Base-by-base conservation (phyloP, 2,888 invertebrate species). In the Drosophila algonquin region DNA sequence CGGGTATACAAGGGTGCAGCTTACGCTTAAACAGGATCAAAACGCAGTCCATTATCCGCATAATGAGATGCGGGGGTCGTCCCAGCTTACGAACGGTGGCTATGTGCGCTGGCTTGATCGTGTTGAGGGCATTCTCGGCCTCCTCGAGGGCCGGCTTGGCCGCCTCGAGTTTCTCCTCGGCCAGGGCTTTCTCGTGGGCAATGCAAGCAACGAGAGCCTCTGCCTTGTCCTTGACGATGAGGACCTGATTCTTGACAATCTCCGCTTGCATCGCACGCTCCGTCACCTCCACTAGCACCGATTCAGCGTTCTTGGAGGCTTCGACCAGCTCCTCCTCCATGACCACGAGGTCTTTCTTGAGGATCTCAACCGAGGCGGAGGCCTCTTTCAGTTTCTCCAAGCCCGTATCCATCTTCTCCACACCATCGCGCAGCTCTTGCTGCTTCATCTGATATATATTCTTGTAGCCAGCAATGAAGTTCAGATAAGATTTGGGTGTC, bases 41-140 rank as follows among this genome's bases (percentile, higher is more conserved):
- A 0, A 98, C 98, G 90, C 97, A 98, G 92, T 99, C 99, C 99
- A 99, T 99, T 81, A 99, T 99, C 74, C 98, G 94, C 98, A 99
- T 97, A 89, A 99, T 99, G 10, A 99, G 93, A 93, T 98, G 98
- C 0, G 99, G 99, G 0, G 99, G 99, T 74, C 98, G 94, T 9
- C 98, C 98, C 61, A 99, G 93, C 92, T 99, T 99, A 79, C 98
- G 94, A 1, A 99, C 98, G 55, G 98, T 98, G 2, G 98, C 96
- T 90, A 99, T 99, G 90, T 99, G 98, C 5, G 98, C 98, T 47
- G 98, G 98, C 91, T 98, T 98, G 68, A 99, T 99, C 0, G 99
- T 99, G 89, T 98, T 98, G 21, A 99, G 93, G 0, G 99, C 98
- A 45, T 96, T 95, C 92, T 98, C 98, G 0, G 99, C 99, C 93